Base-by-base conservation (phyloP, 2,888 invertebrate genomes). In the Drosophila pseudotakahashii region DNA sequence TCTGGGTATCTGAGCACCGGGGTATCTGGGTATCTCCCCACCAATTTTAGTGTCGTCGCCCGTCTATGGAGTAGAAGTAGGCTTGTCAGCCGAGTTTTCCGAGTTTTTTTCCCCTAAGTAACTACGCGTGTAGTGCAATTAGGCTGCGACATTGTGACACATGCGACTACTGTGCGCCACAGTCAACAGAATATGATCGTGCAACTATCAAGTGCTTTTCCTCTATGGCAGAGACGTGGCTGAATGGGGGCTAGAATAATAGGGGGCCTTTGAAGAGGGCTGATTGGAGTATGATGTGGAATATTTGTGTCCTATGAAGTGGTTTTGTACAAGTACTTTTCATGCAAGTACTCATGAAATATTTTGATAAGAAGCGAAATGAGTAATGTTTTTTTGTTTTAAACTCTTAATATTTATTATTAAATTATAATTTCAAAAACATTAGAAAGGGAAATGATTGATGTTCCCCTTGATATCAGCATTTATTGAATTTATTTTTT, bases 91-190 rank as follows among this genome's bases (percentile, higher is more conserved):
- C 39, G 19, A 23, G 47, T 57, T 67, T 55, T 52, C 59, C 45
- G 60, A 53, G 68, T 36, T 63, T 48, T 26, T 47, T 61, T 41
- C 6, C 55, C 54, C 59, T 81, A 88, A 81, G 81, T 81, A 88
- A 75, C 68, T 79, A 79, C 82, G 77, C 73, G 63, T 81, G 81
- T 88, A 79, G 63, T 79, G 81, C 88, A 88, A 81, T 88, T 88
- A 88, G 88, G 69, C 57, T 70, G 68, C 69, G 79, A 86, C 75
- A 77, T 78, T 73, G 78, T 77, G 81, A 75, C 76, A 81, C 66
- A 64, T 72, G 74, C 67, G 80, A 88, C 88, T 88, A 89, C 85
- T 73, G 88, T 83, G 75, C 72, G 73, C 48, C 61, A 11, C 67
- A 48, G 69, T 37, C 32, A 77, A 63, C 68, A 73, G 34, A 34